These are phyloP conservation scores for Enoplosus armatus DNA, from an alignment of 2,797 vertebrate species.

Conservation along the genomic window DNA sequence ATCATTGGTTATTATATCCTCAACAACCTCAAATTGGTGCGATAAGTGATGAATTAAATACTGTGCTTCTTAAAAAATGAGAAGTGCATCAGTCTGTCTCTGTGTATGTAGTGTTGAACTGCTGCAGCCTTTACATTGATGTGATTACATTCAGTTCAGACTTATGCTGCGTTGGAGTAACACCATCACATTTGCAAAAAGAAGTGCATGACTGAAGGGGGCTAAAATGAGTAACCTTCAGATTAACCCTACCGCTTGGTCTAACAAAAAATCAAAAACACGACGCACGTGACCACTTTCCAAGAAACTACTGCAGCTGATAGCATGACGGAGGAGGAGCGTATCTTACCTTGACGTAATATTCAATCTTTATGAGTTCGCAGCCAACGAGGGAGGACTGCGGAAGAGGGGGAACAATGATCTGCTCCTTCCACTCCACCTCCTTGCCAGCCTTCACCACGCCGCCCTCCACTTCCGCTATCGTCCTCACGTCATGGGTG, in stretches of 20 bases:
- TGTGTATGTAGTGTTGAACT: no score
- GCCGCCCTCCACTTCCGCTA: conserved; percentile 91
- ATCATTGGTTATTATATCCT: no score
- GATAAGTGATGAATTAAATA: background rate
- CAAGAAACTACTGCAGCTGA: background rate
- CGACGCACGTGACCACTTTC: no score
- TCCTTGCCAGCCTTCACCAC: conserved; percentile 91
- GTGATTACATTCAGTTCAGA: background rate
- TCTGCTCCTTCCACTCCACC: conserved; percentile 93
- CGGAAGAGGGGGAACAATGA: conserved; percentile 93
- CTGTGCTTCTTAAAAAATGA: background rate
- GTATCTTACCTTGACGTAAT: conserved; percentile 91
- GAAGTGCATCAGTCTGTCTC: background rate
- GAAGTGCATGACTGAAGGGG: background rate
- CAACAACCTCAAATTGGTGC: no score
- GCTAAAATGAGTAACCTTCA: no score
- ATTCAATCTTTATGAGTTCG: conserved; percentile 93
- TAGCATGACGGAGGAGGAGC: background rate
- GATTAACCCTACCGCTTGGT: background rate
- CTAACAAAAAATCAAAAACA: background rate
- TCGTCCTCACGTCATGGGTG: conserved; percentile 88
- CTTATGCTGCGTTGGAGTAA: background rate
- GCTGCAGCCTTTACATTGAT: background rate
- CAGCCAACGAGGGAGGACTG: conserved; percentile 92
- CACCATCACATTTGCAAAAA: background rate